A percentile compares a stretch with the other conserved stretches of the same genome.
These are phyloP conservation scores for Palloptera scutellata DNA, from an alignment of 2,888 invertebrate species.

Conservation along the genomic window DNA sequence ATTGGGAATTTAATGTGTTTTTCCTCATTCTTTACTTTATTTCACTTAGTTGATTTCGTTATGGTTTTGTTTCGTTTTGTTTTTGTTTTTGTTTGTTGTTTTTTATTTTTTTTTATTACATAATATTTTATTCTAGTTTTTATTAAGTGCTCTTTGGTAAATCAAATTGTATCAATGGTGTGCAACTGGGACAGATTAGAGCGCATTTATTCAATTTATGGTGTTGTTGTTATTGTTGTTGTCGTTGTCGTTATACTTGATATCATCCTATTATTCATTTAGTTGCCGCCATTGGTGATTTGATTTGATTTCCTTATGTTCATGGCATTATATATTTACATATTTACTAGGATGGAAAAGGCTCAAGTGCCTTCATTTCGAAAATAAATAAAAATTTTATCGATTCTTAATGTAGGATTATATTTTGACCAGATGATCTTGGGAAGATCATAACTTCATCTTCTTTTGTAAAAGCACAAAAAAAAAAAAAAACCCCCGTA, in stretches of 20 bases:
- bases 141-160: constrained; percentile 35
- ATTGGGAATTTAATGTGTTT: background rate
- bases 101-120: constrained; percentile 11
- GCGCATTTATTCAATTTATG: constrained; percentile 32
- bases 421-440: no score
- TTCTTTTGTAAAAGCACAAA: no score
- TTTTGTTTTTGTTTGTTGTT: background rate
- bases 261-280: background rate
- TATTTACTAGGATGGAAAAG: no score
- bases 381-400: no score
- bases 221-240: constrained; percentile 1
- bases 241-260: background rate
- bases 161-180: constrained; percentile 58
- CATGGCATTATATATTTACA: no score
- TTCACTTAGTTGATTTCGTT: background rate
- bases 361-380: no score
- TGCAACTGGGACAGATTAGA: constrained; percentile 55
- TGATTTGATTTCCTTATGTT: no score
- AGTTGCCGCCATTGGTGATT: background rate
- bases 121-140: constrained; percentile 21
- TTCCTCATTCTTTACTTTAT: background rate
- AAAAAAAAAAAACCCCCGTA: no score
- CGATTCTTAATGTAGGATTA: no score
- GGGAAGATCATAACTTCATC: no score
- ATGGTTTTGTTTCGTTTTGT: constrained; percentile 11